Conservation (phyloP, 1,140 invertebrate species). For the Steinernema khuongi region DNA sequence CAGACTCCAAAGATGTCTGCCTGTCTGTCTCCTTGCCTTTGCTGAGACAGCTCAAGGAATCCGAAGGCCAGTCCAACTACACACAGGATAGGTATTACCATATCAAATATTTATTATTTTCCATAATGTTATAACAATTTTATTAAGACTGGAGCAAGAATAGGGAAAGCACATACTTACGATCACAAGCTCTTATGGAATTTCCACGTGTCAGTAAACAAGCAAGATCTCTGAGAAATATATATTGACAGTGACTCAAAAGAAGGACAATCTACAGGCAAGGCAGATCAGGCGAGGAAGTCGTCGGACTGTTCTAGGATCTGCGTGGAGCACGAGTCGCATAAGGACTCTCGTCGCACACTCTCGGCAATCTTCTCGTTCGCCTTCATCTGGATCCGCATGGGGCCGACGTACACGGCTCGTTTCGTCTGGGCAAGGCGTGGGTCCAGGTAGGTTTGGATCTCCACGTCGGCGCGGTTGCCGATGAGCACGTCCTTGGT, state of each 20-base stretch:
- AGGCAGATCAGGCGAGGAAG: neutral
- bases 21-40: too few species aligned
- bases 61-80: too few species aligned
- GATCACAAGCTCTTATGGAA: slow-evolving; percentile 1
- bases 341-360: neutral
- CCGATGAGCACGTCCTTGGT: slow-evolving; percentile 3
- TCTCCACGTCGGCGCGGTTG: neutral
- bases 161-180: neutral
- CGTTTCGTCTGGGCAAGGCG: neutral
- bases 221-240: neutral
- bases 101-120: too few species aligned
- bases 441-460: slow-evolving; percentile 5
- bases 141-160: too few species aligned
- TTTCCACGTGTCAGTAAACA: neutral
- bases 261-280: neutral
- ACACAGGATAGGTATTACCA: too few species aligned
- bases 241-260: neutral
- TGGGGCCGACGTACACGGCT: neutral
- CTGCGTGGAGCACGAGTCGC: neutral
- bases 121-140: too few species aligned
- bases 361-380: neutral
- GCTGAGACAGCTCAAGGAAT: too few species aligned
- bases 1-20: too few species aligned
- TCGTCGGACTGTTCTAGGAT: neutral
- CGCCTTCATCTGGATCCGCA: neutral